phyloP scores from a whole-genome alignment of 2,113 vertebrate genomes.

The Mesocricetus auratus region DNA sequence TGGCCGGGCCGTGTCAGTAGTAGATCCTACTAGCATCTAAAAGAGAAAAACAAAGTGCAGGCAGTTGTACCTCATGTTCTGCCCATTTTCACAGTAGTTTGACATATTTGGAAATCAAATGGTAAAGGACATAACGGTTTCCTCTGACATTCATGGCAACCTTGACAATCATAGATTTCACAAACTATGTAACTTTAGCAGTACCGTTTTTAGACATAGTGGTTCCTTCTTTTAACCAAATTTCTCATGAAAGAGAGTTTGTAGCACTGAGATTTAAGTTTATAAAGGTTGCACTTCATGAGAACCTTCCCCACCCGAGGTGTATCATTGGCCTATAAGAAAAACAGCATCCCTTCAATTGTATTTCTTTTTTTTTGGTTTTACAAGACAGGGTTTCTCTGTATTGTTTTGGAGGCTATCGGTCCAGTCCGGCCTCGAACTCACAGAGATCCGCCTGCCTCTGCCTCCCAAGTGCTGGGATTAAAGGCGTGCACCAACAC shows the following conservation, averaged over 20 bases:
- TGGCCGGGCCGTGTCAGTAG: rapidly evolving
- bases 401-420: no score
- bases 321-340: neutral
- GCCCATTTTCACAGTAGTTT: neutral
- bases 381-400: no score
- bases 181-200: neutral
- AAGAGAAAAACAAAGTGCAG: neutral
- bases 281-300: neutral
- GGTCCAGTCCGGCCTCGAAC: no score
- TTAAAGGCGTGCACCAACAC: no score
- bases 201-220: neutral
- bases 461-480: no score
- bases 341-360: neutral
- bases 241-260: neutral
- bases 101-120: neutral
- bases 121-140: neutral
- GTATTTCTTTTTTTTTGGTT: no score
- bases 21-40: neutral
- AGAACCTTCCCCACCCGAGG: neutral
- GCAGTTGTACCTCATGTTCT: neutral
- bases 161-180: neutral
- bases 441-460: no score
- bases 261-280: neutral
- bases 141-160: neutral
- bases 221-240: neutral